Conservation (phyloP, 2,888 invertebrate species). For the Ectemnius cavifrons region DNA sequence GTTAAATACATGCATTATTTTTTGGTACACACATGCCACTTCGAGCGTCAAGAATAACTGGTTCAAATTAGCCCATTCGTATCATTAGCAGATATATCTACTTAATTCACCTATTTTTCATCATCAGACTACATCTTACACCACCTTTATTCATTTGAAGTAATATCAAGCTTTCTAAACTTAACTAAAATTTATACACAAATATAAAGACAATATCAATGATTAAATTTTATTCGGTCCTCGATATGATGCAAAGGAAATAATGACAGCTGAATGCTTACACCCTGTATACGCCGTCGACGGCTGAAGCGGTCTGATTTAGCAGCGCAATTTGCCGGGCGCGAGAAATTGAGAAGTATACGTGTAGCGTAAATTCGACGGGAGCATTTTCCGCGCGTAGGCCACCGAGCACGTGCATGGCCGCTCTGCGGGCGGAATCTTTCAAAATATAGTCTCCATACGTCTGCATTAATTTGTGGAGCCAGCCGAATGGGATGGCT, state of each 20-base stretch:
- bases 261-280: too few relatives aligned
- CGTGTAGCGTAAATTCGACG: constrained; percentile 19
- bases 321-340: constrained; percentile 9
- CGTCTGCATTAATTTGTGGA: constrained; percentile 43
- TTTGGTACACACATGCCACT: too few relatives aligned
- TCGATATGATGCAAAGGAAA: background rate
- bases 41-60: too few relatives aligned
- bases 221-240: constrained; percentile 8
- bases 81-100: too few relatives aligned
- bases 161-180: too few relatives aligned
- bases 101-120: too few relatives aligned
- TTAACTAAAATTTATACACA: too few relatives aligned
- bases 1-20: too few relatives aligned
- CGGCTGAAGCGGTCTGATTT: background rate
- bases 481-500: constrained; percentile 17
- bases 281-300: too few relatives aligned
- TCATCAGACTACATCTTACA: too few relatives aligned
- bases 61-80: too few relatives aligned
- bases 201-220: background rate
- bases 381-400: constrained; percentile 5
- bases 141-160: too few relatives aligned
- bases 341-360: constrained; percentile 7
- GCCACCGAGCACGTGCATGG: background rate
- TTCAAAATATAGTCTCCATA: constrained; percentile 29
- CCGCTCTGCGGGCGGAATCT: constrained; percentile 13